A percentile compares a stretch with the other conserved stretches of the same genome.
These are phyloP conservation scores for Tenrec ecaudatus DNA, from an alignment of 2,113 vertebrate species.

Conservation along the genomic window DNA sequence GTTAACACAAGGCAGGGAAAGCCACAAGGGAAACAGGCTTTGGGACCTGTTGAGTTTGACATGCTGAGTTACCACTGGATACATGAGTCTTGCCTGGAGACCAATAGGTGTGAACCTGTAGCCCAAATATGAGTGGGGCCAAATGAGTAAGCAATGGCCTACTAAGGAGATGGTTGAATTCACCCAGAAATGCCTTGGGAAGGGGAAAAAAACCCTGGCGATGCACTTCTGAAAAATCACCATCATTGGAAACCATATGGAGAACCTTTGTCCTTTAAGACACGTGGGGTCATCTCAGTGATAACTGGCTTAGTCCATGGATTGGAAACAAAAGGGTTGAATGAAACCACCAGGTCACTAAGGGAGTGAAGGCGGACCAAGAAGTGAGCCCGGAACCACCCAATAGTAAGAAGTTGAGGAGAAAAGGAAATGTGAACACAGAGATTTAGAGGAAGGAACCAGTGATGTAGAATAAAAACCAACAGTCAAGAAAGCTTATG, in stretches of 20 bases:
- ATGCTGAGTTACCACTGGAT: neutral
- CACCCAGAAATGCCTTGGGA: too few relatives aligned
- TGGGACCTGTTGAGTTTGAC: neutral
- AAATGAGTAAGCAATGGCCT: too few relatives aligned
- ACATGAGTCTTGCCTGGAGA: neutral
- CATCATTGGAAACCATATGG: too few relatives aligned
- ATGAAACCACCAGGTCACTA: neutral
- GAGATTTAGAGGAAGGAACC: neutral
- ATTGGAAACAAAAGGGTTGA: neutral
- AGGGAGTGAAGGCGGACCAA: neutral
- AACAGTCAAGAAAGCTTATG: neutral
- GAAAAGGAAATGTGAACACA: neutral
- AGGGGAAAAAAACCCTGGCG: too few relatives aligned
- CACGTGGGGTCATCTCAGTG: too few relatives aligned
- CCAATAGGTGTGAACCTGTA: neutral
- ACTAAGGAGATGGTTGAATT: too few relatives aligned
- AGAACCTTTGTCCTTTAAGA: too few relatives aligned
- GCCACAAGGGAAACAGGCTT: neutral
- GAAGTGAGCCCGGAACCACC: neutral
- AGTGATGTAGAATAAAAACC: neutral
- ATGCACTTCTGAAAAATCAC: too few relatives aligned
- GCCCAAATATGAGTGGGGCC: neutral
- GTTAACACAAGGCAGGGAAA: neutral
- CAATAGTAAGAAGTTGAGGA: neutral
- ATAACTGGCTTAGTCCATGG: neutral